Base-by-base conservation (phyloP, 2,888 invertebrate genomes). In the Hirtodrosophila alboralis region DNA sequence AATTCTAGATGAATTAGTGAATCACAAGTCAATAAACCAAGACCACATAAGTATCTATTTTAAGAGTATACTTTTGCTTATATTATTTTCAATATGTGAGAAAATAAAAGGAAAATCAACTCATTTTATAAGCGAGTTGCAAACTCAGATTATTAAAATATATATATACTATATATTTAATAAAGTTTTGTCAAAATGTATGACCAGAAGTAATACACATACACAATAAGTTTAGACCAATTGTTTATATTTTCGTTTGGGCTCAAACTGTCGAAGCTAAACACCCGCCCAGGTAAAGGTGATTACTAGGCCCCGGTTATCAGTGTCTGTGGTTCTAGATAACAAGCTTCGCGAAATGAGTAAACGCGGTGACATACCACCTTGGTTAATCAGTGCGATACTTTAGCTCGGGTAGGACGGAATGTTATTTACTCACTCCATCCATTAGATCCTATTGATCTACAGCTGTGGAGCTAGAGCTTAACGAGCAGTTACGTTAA, bases 321-420 rank as follows among this genome's bases (percentile, higher is more conserved):
- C 79, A 79, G 65, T 48, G 47, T 48, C 61, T 59, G 64, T 27
- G 52, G 41, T 58, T 30, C 14, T 27, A 66, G 85, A 79, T 85
- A 79, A 79, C 69, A 43, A 38, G 63, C 45, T 52, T 67, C 62
- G 75, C 79, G 31, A 75, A 78, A 75, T 75, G 84, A 81, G 79
- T 79, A 79, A 85, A 75, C 73, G 54, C 38, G 49, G 34, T 57
- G 76, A 62, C 75, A 79, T 72, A 83, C 83, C 65, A 54, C 41
- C 49, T 43, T 12, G 16, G 66, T 62, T 79, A 79, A 79, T 79
- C 85, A 79, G 79, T 79, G 51, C 58, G 61, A 53, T 57, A 63
- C 64, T 38, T 61, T 59, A 45, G 59, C 43, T 67, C 44, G 72
- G 41, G 18, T 44, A 43, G 59, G 49, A 59, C 65, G 49, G 47